Evolutionary conservation across 2,888 invertebrate species (phyloP).

Genomic region (Bellardia pandia): DNA sequence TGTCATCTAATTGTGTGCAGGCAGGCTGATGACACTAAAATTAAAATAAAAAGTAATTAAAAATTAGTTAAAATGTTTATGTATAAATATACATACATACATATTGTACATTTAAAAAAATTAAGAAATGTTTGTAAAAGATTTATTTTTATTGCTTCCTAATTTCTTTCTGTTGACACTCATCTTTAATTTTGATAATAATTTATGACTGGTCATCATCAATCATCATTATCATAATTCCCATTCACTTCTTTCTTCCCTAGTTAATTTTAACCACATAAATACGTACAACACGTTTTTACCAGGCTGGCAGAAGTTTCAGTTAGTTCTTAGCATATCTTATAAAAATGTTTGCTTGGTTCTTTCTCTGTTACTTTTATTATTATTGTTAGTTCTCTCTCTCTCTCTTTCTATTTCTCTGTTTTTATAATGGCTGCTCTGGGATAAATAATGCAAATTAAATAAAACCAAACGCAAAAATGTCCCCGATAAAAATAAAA

Average conservation of each 20-base stretch:
- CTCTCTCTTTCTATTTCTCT: neutral
- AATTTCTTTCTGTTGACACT: neutral
- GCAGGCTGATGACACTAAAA: constrained; percentile 56
- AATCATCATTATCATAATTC: neutral
- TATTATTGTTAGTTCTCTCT: neutral
- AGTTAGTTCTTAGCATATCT: neutral
- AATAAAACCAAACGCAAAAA: constrained; percentile 5
- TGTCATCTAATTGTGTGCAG: constrained; percentile 77
- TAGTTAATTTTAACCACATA: constrained; percentile 33
- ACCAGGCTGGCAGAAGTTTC: constrained; percentile 58
- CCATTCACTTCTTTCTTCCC: neutral
- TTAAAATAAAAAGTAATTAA: constrained; percentile 34
- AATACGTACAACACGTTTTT: constrained; percentile 62
- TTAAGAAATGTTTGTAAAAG: neutral
- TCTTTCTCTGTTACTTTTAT: neutral
- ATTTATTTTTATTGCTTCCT: neutral
- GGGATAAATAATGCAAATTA: neutral
- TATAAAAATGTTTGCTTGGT: constrained; percentile 31
- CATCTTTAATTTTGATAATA: neutral
- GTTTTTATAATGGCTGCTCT: neutral
- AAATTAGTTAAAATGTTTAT: constrained; percentile 19
- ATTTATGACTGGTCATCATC: neutral
- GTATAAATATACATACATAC: no score
- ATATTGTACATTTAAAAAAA: neutral
- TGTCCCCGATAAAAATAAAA: constrained; percentile 74